Base-by-base conservation (phyloP, 1,140 invertebrate genomes). In the Samia ricini region DNA sequence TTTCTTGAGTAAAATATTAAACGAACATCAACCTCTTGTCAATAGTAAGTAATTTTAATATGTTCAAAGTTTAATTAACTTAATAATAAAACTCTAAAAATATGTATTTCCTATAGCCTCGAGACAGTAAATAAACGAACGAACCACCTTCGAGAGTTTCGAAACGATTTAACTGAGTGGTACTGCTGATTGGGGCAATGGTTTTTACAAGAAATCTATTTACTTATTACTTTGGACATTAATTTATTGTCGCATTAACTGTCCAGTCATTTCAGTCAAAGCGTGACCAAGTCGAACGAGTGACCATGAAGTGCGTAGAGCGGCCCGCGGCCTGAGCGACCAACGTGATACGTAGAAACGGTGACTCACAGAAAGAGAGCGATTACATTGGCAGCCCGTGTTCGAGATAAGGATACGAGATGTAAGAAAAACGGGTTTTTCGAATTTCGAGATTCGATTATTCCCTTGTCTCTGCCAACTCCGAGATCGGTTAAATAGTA, bases 391-490 rank as follows among this genome's bases (percentile, higher is more conserved):
- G 58, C 48, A 29, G 29, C n/a, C 20, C 42, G 56, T 59, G 65
- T 24, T 69, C 36, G 36, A 71, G 76, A 87, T 60, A 76, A 73
- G 70, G 83, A 90, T 68, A 63, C 42, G 26, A 70, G 60, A 77
- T 71, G 54, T 68, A 69, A 78, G 72, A 80, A 84, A n/a, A 89
- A 88, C 88, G 81, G 82, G 85, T 90, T 89, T 42, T 78, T 70
- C 81, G 78, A 88, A n/a, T 90, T 90, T 90, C 86, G 88, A 90
- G 85, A 88, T 88, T 87, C 82, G 85, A 89, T 84, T 89, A 90
- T 82, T 83, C 86, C 87, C 85, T 80, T 83, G 84, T 87, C 82
- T 86, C 74, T 82, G 76, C 81, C 77, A 79, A 85, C 79, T 79
- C n/a, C 72, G 66, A 85, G 76, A 76, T 75, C 73, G 81, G 76